phyloP scores from a whole-genome alignment of 2,797 vertebrate species.

The Gastrophryne carolinensis region DNA sequence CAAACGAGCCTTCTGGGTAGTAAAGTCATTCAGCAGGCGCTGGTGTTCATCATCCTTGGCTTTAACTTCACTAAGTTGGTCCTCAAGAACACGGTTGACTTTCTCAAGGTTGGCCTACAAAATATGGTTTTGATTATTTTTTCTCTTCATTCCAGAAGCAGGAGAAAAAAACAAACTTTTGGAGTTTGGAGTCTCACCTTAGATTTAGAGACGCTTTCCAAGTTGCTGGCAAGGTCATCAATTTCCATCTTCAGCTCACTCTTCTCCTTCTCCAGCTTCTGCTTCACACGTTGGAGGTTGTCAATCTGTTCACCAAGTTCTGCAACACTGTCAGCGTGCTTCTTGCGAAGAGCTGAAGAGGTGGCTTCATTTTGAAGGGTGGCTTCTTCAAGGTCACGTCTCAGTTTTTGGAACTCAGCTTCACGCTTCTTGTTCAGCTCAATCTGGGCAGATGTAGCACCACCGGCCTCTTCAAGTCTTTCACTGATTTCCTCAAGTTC shows the following conservation, averaged over 20 bases:
- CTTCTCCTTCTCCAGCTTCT: conserved; percentile 74
- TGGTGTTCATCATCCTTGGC: conserved; percentile 68
- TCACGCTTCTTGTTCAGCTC: conserved; percentile 72
- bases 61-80: conserved; percentile 72
- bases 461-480: conserved; percentile 82
- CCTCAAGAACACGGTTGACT: conserved; percentile 67
- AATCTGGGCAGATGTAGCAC: conserved; percentile 66
- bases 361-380: conserved; percentile 66
- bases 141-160: no score
- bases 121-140: no score
- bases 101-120: conserved; percentile 70
- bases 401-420: conserved; percentile 66
- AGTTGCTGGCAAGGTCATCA: conserved; percentile 63
- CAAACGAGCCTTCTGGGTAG: conserved; percentile 64
- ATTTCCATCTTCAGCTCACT: conserved; percentile 68
- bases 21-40: conserved; percentile 68
- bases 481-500: conserved; percentile 90
- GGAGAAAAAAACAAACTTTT: not conserved
- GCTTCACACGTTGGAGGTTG: conserved; percentile 73
- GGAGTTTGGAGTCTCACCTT: conserved; percentile 56
- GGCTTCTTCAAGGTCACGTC: conserved; percentile 66
- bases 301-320: conserved; percentile 73
- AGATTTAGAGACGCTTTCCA: conserved; percentile 65
- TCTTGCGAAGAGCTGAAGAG: conserved; percentile 61
- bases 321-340: conserved; percentile 60